Evolutionary conservation across 2,113 vertebrate genomes (phyloP), one percentile per base, ranked within the genome.

Genomic region (Psettodes erumei): DNA sequence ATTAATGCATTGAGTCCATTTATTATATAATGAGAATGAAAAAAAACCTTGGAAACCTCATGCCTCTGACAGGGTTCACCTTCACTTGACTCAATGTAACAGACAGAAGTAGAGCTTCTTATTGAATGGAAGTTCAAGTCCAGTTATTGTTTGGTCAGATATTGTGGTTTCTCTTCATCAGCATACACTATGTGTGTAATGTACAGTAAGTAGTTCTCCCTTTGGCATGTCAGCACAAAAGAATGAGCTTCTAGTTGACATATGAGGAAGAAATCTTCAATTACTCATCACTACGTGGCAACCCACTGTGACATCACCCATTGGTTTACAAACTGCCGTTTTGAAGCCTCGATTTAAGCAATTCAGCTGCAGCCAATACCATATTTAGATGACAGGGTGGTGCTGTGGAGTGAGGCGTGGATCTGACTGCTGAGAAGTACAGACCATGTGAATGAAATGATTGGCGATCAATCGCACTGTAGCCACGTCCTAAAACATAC

Each of bases 81-180:
- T 56, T 42, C 48, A 63, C 50, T 68, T 73, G 19, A 69, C 60
- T 51, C 38, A 30, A 54, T 45, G 64, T 21, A 61, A 28, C 37
- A 54, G 54, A 53, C 2, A 13, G 11, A 43, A 50, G 27, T 3
- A 15, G 42, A 81, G 71, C 58, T 54, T 21, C 48, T 4, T 1
- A 30, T 5, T 60, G 30, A 18, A 3, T 16, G 8, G 18, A 54
- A 10, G n/a, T 64, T 66, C 0, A 18, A 35, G 21, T 35, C 10
- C 25, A 42, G 27, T 30, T 18, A n/a, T 25, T 25, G 10, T 23
- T 38, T 23, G n/a, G 10, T 28, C 13, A 28, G 6, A 3, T 50
- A 25, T 25, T 18, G n/a, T n/a, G 21, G 53, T 28, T 45, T 3
- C 27, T 61, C 21, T 2, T 35, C n/a, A 19, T 11, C 8, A 37